Evolutionary conservation across 92 coral and sea anemone genomes (phyloP).

Genomic region (Heliopora coerulea): DNA sequence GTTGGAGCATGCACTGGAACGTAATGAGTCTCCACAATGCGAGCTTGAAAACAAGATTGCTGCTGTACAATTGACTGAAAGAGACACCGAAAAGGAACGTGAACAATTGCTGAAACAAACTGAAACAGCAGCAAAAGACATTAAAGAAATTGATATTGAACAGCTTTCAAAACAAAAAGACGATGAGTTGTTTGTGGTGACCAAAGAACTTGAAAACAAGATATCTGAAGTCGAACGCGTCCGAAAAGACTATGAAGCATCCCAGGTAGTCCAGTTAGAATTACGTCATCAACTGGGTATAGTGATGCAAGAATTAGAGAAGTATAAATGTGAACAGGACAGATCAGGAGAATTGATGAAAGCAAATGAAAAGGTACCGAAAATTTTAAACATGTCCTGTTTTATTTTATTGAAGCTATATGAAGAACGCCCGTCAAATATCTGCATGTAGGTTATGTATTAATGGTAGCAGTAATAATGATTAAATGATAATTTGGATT

Average conservation of each 20-base stretch:
- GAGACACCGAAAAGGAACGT: too few species aligned
- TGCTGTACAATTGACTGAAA: too few species aligned
- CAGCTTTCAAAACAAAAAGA: conserved; percentile 60
- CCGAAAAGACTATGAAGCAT: conserved; percentile 57
- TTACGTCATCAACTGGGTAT: conserved; percentile 78
- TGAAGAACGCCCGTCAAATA: too few species aligned
- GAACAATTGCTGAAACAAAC: too few species aligned
- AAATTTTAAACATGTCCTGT: background rate
- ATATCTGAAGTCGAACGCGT: conserved; percentile 52
- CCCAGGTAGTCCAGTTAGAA: conserved; percentile 75
- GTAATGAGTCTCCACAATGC: too few species aligned
- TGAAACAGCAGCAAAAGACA: too few species aligned
- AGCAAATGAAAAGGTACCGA: conserved; percentile 20
- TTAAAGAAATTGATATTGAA: conserved; percentile 4
- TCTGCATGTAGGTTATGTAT: too few species aligned
- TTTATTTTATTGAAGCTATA: too few species aligned
- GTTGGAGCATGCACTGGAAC: too few species aligned
- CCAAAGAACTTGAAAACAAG: conserved; percentile 54
- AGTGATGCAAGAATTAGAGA: conserved; percentile 73
- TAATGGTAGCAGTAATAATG: too few species aligned
- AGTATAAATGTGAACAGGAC: conserved; percentile 15
- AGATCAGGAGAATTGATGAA: background rate
- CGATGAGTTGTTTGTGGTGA: conserved; percentile 64
- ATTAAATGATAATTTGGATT: too few species aligned
- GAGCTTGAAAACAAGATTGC: too few species aligned